Evolutionary conservation across 2,888 invertebrate species (phyloP).

Genomic region (Stegophylla sp.): DNA sequence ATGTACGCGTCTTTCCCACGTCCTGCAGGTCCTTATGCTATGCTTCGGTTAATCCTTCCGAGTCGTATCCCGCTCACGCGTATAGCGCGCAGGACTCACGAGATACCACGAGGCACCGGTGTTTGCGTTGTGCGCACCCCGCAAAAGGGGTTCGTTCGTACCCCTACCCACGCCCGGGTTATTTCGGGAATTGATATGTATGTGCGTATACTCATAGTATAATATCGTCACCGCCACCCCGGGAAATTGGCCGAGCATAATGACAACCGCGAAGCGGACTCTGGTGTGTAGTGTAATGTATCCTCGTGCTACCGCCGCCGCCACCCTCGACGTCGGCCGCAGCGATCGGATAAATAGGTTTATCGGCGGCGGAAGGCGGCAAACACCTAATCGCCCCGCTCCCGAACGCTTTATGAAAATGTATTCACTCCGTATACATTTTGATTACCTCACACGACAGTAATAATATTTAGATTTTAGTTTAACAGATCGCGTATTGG

Average conservation of each 20-base stretch:
- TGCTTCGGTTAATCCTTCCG: slow-evolving; percentile 6
- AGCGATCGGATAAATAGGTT: neutral
- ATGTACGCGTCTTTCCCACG: no score
- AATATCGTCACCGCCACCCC: neutral
- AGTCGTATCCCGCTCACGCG: neutral
- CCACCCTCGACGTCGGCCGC: neutral
- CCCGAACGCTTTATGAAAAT: no score
- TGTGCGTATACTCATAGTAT: neutral
- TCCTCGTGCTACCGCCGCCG: neutral
- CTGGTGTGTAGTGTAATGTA: neutral
- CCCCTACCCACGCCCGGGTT: neutral
- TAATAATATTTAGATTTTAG: no score
- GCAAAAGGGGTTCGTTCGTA: neutral
- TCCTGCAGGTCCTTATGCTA: no score
- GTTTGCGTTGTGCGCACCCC: neutral
- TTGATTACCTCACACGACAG: no score
- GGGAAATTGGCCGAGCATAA: neutral
- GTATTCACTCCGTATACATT: no score
- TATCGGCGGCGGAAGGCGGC: neutral
- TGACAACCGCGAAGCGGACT: neutral
- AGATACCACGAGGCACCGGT: no score
- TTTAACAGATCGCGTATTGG: no score
- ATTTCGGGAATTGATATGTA: neutral
- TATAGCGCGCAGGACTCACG: no score
- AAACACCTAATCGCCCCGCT: neutral